Conservation (phyloP, 2,113 vertebrate species). For the Raja brachyura region DNA sequence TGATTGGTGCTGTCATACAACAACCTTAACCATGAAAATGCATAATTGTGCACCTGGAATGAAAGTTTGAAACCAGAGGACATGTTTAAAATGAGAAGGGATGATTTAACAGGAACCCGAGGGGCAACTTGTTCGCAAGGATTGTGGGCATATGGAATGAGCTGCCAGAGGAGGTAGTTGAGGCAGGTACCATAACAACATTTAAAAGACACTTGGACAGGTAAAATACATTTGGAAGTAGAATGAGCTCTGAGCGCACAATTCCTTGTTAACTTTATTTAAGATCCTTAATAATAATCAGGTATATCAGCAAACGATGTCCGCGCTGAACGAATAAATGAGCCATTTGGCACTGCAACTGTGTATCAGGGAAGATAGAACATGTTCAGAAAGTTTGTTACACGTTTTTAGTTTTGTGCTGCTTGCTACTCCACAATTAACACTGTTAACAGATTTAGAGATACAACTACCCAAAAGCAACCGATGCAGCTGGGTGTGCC, state of each 20-base stretch:
- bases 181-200: too few species aligned
- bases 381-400: constrained; percentile 2
- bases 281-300: not conserved
- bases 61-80: not conserved
- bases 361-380: not conserved
- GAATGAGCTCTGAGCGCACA: too few species aligned
- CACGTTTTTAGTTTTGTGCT: not conserved
- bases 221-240: too few species aligned
- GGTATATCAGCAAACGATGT: not conserved
- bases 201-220: too few species aligned
- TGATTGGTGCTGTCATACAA: not conserved
- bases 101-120: too few species aligned
- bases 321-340: not conserved
- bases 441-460: not conserved
- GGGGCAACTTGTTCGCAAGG: too few species aligned
- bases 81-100: too few species aligned
- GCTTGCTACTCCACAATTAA: not conserved
- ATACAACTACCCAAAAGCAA: not conserved
- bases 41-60: not conserved
- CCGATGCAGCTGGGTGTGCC: not conserved
- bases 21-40: not conserved
- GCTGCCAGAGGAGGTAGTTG: too few species aligned
- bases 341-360: not conserved
- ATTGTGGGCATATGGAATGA: too few species aligned
- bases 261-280: too few species aligned